These are phyloP conservation scores for Phylloscopus whistleri DNA, from an alignment of 2,113 vertebrate genomes.

Conservation along the genomic window DNA sequence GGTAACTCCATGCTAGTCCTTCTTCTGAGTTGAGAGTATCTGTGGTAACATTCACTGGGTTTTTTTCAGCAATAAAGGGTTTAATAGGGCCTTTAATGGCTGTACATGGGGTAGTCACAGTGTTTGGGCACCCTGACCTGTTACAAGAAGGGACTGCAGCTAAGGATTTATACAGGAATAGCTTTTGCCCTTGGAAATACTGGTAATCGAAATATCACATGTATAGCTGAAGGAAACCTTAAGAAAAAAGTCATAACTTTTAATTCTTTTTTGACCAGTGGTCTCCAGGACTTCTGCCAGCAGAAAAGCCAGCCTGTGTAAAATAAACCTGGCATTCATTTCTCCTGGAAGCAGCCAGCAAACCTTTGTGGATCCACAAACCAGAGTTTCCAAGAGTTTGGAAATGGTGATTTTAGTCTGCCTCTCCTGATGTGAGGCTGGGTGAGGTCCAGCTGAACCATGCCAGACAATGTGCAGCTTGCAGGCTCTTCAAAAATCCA, in stretches of 20 bases:
- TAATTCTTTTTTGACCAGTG: background rate
- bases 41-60: background rate
- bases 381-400: background rate
- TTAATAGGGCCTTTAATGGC: background rate
- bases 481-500: background rate
- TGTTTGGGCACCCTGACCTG: background rate
- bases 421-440: background rate
- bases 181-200: background rate
- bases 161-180: background rate
- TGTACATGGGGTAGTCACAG: rapidly evolving
- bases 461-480: background rate
- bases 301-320: background rate
- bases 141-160: background rate
- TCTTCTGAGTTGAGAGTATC: background rate
- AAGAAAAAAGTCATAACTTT: background rate
- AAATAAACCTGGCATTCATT: background rate
- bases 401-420: background rate
- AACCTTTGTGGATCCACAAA: background rate
- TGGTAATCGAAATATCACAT: background rate
- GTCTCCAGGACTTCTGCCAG: background rate
- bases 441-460: background rate
- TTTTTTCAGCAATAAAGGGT: background rate
- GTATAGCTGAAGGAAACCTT: background rate
- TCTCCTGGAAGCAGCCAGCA: background rate
- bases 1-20: background rate